These are phyloP conservation scores for Pandemis heparana DNA, from an alignment of 2,888 invertebrate genomes.

Conservation along the genomic window DNA sequence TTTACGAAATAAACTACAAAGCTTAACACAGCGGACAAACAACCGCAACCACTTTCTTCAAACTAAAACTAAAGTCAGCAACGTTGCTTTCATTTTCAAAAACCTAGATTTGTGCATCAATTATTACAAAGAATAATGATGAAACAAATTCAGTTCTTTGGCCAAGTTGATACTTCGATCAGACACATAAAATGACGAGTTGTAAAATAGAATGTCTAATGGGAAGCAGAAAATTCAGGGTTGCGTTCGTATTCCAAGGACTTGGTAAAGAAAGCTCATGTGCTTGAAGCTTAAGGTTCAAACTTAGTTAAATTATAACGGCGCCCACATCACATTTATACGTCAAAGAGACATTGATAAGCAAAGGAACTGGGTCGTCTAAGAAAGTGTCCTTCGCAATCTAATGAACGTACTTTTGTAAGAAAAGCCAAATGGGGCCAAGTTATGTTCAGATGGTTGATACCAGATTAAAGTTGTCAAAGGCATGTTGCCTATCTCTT, in stretches of 20 bases:
- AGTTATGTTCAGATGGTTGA: conserved; percentile 4
- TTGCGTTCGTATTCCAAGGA: not conserved
- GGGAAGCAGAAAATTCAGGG: not conserved
- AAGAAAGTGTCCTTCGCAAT: conserved; percentile 13
- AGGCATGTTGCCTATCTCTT: conserved; percentile 4
- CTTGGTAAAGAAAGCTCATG: not conserved
- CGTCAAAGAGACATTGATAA: conserved; percentile 26
- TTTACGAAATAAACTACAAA: no score
- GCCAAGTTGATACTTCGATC: not conserved
- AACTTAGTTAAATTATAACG: conserved; percentile 14
- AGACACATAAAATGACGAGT: not conserved
- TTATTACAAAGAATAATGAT: not conserved
- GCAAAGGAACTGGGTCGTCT: conserved; percentile 14
- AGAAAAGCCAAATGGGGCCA: conserved; percentile 15
- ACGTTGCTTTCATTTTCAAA: no score
- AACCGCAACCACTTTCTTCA: no score
- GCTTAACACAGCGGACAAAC: no score
- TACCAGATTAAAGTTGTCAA: conserved; percentile 4
- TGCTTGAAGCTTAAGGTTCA: not conserved
- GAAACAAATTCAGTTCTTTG: not conserved
- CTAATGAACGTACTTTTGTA: conserved; percentile 28
- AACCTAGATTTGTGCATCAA: no score
- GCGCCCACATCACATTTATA: conserved; percentile 14
- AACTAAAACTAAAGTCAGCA: no score
- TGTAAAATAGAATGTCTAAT: not conserved